Conservation (phyloP, 92 coral and sea anemone species). For the Epizoanthus ramosus region DNA sequence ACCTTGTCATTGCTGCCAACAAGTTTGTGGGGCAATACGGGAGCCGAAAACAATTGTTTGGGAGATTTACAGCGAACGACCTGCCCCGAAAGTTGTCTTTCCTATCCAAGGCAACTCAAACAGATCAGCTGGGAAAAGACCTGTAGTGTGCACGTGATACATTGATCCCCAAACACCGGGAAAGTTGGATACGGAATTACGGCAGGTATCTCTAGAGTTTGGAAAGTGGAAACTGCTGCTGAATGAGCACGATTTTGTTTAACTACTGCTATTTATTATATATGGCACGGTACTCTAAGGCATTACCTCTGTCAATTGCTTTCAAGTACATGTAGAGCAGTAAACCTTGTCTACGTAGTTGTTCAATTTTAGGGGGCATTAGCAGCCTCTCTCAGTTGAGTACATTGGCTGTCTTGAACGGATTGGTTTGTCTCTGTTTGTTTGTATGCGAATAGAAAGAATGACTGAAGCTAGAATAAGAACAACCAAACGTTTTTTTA, state of each 20-base stretch:
- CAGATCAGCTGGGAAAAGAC: slow-evolving; percentile 30
- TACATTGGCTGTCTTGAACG: slow-evolving; percentile 9
- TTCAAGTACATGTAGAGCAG: slow-evolving; percentile 23
- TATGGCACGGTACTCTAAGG: slow-evolving; percentile 29
- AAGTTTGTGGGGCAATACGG: slow-evolving; percentile 40
- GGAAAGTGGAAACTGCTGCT: slow-evolving; percentile 11
- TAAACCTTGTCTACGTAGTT: slow-evolving; percentile 15
- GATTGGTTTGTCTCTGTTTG: too few relatives aligned
- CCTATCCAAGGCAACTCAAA: slow-evolving; percentile 26
- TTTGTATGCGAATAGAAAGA: too few relatives aligned
- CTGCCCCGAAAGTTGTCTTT: slow-evolving; percentile 40
- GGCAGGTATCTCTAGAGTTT: background rate
- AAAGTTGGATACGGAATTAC: slow-evolving; percentile 27
- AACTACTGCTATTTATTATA: slow-evolving; percentile 22
- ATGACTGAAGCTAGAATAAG: too few relatives aligned
- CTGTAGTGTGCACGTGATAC: slow-evolving; percentile 21
- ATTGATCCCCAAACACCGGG: slow-evolving; percentile 39
- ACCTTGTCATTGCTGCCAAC: slow-evolving; percentile 23
- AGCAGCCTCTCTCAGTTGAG: background rate
- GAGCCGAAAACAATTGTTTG: slow-evolving; percentile 34
- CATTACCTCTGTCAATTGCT: slow-evolving; percentile 22
- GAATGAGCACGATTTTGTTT: slow-evolving; percentile 22
- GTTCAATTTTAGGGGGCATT: slow-evolving; percentile 8
- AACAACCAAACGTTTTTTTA: too few relatives aligned
- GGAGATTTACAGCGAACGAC: slow-evolving; percentile 37